phyloP scores from a whole-genome alignment of 1,140 invertebrate genomes.

The Melipona quadrifasciata region DNA sequence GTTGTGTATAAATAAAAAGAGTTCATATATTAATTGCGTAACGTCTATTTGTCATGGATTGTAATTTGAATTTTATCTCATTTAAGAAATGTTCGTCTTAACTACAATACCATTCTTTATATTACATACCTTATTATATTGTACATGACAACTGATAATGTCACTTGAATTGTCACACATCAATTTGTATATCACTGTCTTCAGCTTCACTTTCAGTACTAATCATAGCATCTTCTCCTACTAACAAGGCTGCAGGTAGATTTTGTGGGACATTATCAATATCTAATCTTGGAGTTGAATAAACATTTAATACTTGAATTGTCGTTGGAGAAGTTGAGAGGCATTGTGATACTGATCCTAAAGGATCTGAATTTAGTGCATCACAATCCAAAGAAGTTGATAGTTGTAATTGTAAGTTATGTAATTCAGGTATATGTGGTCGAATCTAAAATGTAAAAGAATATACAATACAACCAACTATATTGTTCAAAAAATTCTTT shows the following conservation, averaged over 20 bases:
- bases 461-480: background rate
- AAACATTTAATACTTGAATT: slow-evolving; percentile 81
- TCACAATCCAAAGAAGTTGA: slow-evolving; percentile 78
- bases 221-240: slow-evolving; percentile 80
- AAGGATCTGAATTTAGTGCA: slow-evolving; percentile 73
- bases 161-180: slow-evolving; percentile 77
- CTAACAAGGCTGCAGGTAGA: slow-evolving; percentile 80
- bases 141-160: slow-evolving; percentile 6
- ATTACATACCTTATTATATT: slow-evolving; percentile 29
- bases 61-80: background rate
- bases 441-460: slow-evolving; percentile 82
- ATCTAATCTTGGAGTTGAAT: slow-evolving; percentile 78
- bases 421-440: slow-evolving; percentile 85
- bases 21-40: background rate
- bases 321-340: slow-evolving; percentile 79
- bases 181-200: slow-evolving; percentile 81
- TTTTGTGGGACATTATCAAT: slow-evolving; percentile 80
- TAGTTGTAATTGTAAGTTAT: slow-evolving; percentile 79
- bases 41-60: background rate
- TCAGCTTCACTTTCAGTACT: slow-evolving; percentile 81
- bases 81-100: background rate
- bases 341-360: slow-evolving; percentile 77
- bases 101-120: background rate
- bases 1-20: background rate
- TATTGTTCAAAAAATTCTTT: background rate